These are phyloP conservation scores for Falco concolor DNA, from an alignment of 2,797 vertebrate species.

Conservation along the genomic window DNA sequence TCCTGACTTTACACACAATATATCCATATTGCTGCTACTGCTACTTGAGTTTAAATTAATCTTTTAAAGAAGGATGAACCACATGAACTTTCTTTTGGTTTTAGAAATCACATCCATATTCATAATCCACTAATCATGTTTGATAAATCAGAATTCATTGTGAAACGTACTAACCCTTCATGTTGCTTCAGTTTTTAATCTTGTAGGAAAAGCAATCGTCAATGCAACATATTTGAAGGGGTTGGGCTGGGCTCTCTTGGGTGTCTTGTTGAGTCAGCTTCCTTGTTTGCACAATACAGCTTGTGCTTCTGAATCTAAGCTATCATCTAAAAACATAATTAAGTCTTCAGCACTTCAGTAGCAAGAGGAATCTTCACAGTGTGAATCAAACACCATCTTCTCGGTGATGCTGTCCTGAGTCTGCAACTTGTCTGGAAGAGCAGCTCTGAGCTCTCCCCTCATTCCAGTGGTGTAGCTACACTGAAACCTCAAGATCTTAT, in stretches of 20 bases:
- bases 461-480: not conserved
- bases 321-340: constrained; percentile 43
- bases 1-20: not conserved
- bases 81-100: constrained; percentile 62
- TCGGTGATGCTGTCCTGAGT: not conserved
- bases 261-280: constrained; percentile 20
- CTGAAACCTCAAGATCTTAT: not conserved
- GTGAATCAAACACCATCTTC: not conserved
- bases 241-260: constrained; percentile 43
- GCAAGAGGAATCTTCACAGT: not conserved
- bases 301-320: not conserved
- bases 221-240: not conserved
- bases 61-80: constrained; percentile 61
- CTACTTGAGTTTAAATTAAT: constrained; percentile 33
- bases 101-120: constrained; percentile 71
- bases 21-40: not conserved
- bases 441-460: not conserved
- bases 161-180: constrained; percentile 52
- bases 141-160: constrained; percentile 66
- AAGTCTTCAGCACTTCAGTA: constrained; percentile 34
- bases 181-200: constrained; percentile 47
- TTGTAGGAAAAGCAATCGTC: constrained; percentile 7
- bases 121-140: constrained; percentile 65
- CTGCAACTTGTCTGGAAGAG: not conserved
- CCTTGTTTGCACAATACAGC: not conserved